Evolutionary conservation across 2,113 vertebrate genomes (phyloP), one percentile per base, ranked within the genome.

Genomic region (Istiophorus platypterus): DNA sequence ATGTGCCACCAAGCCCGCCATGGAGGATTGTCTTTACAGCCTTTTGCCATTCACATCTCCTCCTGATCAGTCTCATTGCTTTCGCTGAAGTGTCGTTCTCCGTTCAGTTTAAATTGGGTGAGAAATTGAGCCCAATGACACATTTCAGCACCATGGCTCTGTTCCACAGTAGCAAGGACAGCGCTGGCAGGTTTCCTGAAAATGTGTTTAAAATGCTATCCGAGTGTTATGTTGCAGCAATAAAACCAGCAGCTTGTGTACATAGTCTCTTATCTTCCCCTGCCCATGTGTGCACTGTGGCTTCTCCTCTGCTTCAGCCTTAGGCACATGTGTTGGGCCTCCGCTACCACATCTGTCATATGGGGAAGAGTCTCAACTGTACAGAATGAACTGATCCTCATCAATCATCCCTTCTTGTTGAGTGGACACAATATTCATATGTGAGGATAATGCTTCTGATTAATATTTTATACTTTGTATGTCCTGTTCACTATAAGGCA

Each of bases 231-330:
- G 92, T 91, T 91, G 89, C 90, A 86, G 90, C 89, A 86, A 90
- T 92, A 91, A 92, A 94, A 82, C 69, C 88, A 78, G 86, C 90
- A 89, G 91, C 91, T 86, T 91, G 92, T 94, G 93, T 92, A 92
- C 90, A 92, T 81, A 92, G 88, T 68, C 83, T 88, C 91, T 91
- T 92, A 93, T 94, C 91, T 91, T 78, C 78, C 65, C 75, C 74
- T 78, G 87, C 54, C 92, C 89, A 85, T 92, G 93, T 91, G 87
- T 91, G 89, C 83, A 78, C 81, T 78, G 77, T 87, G 83, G 87
- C 87, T 87, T 78, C 85, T 90, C 84, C 84, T 86, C 81, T 78
- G 78, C 76, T 83, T 82, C 81, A 83, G 91, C 90, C 89, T 76
- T n/a, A 82, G 91, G 90, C 85, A 73, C 82, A 78, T 84, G 83